Evolutionary conservation across 2,113 vertebrate species (phyloP), one percentile per base, ranked within the genome.

Genomic region (Todiramphus chloris): DNA sequence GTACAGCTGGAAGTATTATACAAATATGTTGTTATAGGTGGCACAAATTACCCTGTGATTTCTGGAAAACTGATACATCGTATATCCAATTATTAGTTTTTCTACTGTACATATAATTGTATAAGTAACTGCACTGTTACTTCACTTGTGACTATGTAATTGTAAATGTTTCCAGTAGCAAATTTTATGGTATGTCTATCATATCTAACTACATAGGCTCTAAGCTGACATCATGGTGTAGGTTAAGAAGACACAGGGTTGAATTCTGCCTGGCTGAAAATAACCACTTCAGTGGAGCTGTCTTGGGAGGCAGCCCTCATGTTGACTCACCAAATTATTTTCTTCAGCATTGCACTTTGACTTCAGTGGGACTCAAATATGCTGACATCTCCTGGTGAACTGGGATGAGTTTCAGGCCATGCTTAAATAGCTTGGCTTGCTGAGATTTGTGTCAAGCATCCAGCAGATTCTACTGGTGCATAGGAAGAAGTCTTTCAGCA

Each of bases 321-420:
- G 24, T 75, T 77, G 43, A 53, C 62, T 88, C 43, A 69, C n/a
- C 53, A 64, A 60, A 58, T 58, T 39, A 74, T 93, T 66, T 75
- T 72, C 69, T 89, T 92, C 79, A 84, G 31, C 37, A 70, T 67
- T 84, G 91, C 89, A 90, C 86, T 95, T 96, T 93, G 78, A 66
- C 73, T 94, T 92, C 69, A 81, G 10, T 37, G 37, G 63, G 72
- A 85, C 62, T 85, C 64, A 77, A 41, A 55, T 46, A 67, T 59
- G 20, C 81, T 83, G 59, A 72, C 58, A 44, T 87, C 30, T 89
- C 69, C 74, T 82, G 85, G 33, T 79, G 73, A 68, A 55, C 64
- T 92, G 80, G 43, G 80, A 78, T 84, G 86, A 74, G 28, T 67
- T 95, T 96, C 24, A 72, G 56, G 27, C 43, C 37, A 3, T 39